phyloP scores from a whole-genome alignment of 2,888 invertebrate species.

The Papilio protenor region DNA sequence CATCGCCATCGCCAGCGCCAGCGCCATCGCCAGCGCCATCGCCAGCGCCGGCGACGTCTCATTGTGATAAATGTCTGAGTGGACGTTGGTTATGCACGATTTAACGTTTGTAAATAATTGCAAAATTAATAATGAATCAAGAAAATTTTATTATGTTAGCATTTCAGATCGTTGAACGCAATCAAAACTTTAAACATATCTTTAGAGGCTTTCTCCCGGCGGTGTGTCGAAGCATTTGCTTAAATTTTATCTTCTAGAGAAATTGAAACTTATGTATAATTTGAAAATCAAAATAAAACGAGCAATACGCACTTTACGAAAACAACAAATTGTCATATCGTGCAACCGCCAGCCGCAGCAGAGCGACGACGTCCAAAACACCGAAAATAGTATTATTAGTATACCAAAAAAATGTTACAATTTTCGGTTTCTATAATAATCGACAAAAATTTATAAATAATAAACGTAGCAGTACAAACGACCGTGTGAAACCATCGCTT shows the following conservation, averaged over 20 bases:
- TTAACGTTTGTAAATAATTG: constrained; percentile 7
- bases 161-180: not conserved
- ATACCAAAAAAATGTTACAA: not conserved
- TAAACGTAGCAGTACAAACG: not conserved
- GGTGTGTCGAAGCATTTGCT: too few species aligned
- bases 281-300: not conserved
- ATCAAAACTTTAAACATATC: not conserved
- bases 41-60: not conserved
- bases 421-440: not conserved
- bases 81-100: constrained; percentile 3
- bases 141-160: not conserved
- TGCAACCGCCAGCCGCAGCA: not conserved
- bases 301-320: not conserved
- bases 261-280: not conserved
- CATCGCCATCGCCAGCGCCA: not conserved
- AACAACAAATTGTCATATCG: constrained; percentile 8
- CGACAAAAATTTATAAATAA: not conserved
- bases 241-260: not conserved
- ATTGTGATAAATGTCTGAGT: constrained; percentile 5
- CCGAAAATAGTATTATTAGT: not conserved
- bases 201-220: not conserved
- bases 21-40: not conserved
- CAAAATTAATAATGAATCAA: not conserved
- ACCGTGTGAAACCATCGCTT: not conserved
- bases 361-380: not conserved